Evolutionary conservation across 1,140 invertebrate species (phyloP).

Genomic region (Drosophila ananassae): DNA sequence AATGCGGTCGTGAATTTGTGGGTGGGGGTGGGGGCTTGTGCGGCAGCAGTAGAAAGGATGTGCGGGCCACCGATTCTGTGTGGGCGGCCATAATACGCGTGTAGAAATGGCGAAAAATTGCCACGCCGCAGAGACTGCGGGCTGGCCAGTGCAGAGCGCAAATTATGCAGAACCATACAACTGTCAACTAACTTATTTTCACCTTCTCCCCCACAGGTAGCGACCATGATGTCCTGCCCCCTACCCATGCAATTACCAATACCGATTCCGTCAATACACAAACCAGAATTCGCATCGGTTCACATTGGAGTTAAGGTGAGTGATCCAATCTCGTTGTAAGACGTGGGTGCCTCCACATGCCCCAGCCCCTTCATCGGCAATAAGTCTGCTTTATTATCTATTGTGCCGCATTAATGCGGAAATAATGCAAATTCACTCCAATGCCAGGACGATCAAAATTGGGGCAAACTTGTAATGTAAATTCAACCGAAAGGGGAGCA

Average conservation of each 20-base stretch:
- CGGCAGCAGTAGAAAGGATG: slow-evolving; percentile 13
- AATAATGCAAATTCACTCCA: slow-evolving; percentile 72
- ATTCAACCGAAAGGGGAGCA: slow-evolving; percentile 53
- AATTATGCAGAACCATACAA: no score
- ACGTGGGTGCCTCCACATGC: background rate
- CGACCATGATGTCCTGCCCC: slow-evolving; percentile 88
- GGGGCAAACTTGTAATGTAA: slow-evolving; percentile 69
- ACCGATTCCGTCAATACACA: slow-evolving; percentile 86
- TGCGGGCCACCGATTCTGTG: slow-evolving; percentile 19
- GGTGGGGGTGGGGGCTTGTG: background rate
- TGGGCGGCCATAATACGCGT: slow-evolving; percentile 66
- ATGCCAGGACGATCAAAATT: slow-evolving; percentile 64
- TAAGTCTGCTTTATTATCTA: slow-evolving; percentile 22
- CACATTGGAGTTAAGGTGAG: slow-evolving; percentile 87
- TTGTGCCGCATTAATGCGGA: slow-evolving; percentile 70
- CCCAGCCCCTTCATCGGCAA: background rate
- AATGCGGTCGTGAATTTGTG: slow-evolving; percentile 65
- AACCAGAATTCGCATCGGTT: slow-evolving; percentile 85
- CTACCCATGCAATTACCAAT: slow-evolving; percentile 86
- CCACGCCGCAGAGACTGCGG: slow-evolving; percentile 49
- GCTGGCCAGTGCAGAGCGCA: background rate
- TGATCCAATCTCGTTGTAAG: slow-evolving; percentile 6
- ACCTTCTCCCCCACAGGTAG: slow-evolving; percentile 84
- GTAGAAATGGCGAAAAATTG: slow-evolving; percentile 78
- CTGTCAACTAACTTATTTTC: slow-evolving; percentile 50